Conservation (phyloP, 1,140 invertebrate species). For the Ooceraea biroi region DNA sequence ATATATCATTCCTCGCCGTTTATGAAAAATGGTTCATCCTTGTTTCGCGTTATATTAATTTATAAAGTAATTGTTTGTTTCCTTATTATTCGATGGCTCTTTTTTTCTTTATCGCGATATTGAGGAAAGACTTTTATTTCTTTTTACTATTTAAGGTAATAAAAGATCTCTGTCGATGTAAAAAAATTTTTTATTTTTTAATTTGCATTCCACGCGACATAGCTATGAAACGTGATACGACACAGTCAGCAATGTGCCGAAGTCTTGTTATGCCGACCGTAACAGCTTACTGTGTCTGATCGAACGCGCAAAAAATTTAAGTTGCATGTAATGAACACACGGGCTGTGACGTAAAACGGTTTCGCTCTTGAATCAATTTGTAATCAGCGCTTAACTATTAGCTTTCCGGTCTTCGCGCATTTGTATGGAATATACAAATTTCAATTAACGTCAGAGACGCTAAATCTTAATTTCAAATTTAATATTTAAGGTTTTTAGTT, state of each 20-base stretch:
- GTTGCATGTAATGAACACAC: constrained; percentile 17
- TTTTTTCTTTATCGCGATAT: background rate
- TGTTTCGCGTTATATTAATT: too few relatives aligned
- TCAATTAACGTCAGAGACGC: constrained; percentile 41
- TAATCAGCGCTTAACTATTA: background rate
- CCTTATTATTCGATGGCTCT: background rate
- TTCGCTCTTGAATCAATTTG: background rate
- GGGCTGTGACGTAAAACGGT: constrained; percentile 1
- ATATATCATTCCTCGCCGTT: too few relatives aligned
- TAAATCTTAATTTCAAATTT: background rate
- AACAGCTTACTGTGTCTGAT: constrained; percentile 43
- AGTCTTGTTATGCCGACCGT: constrained; percentile 27
- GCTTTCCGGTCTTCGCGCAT: background rate
- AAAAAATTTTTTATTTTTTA: too few relatives aligned
- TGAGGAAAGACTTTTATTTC: background rate
- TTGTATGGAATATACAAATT: background rate
- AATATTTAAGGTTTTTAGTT: too few relatives aligned
- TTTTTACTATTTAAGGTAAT: background rate
- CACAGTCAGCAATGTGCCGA: background rate
- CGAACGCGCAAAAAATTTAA: constrained; percentile 55
- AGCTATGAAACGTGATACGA: constrained; percentile 23
- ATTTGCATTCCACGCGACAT: background rate
- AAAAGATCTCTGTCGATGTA: background rate
- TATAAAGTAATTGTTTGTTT: too few relatives aligned
- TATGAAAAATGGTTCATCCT: too few relatives aligned